These are phyloP conservation scores for Dicrurus megarhynchus DNA, from an alignment of 2,113 vertebrate genomes.

Conservation along the genomic window DNA sequence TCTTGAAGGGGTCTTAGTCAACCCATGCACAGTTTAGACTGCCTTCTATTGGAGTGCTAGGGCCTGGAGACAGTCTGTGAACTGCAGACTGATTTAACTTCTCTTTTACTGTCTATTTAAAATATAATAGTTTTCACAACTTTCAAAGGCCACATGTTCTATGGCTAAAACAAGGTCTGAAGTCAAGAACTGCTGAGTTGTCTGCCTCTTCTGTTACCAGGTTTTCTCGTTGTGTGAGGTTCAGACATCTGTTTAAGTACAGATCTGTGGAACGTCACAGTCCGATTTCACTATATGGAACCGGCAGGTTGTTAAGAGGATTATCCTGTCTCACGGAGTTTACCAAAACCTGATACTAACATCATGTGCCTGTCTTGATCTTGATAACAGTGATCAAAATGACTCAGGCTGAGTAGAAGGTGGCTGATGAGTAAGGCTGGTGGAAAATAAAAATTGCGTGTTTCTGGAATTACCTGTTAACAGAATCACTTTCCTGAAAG, in stretches of 20 bases:
- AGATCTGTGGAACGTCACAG: neutral
- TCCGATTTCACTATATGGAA: neutral
- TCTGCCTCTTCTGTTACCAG: neutral
- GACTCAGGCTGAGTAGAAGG: neutral
- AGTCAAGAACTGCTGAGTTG: neutral
- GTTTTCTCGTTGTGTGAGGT: neutral
- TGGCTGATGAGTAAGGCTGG: neutral
- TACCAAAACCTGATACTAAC: neutral
- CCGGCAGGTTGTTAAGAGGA: neutral
- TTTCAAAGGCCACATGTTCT: neutral
- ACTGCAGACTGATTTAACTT: neutral
- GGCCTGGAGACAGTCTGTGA: neutral
- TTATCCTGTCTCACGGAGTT: neutral
- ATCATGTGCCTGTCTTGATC: neutral
- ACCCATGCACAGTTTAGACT: neutral
- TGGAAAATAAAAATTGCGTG: neutral
- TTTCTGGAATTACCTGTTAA: neutral
- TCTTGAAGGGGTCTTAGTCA: neutral
- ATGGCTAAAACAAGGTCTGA: neutral
- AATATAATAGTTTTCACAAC: neutral
- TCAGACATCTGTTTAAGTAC: neutral
- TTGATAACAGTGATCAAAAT: neutral
- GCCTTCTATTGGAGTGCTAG: accelerated
- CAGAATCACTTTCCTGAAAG: neutral
- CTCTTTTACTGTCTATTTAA: neutral